Percentiles rank a stretch among this genome's conserved stretches.
phyloP scores from a whole-genome alignment of 2,797 vertebrate genomes.

The Fratercula arctica region DNA sequence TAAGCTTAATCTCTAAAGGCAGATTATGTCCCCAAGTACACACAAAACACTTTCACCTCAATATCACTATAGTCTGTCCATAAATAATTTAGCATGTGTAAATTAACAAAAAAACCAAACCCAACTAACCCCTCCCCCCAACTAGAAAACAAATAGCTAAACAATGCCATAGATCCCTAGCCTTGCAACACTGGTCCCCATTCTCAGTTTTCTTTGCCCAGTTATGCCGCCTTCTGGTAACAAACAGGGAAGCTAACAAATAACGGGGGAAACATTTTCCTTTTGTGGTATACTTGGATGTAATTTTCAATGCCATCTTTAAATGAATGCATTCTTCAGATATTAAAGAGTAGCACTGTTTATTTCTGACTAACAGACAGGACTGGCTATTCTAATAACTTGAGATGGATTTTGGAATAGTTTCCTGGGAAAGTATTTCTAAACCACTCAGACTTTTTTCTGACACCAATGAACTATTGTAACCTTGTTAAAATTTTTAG shows the following conservation, averaged over 20 bases:
- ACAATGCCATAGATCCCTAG: background rate
- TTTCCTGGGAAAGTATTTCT: background rate
- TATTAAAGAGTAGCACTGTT: background rate
- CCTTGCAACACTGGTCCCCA: background rate
- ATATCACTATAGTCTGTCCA: background rate
- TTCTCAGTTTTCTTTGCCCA: background rate
- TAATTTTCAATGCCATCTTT: background rate
- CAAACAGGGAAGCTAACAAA: background rate
- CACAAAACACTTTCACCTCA: background rate
- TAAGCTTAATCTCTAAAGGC: background rate
- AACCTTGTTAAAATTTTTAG: constrained; percentile 1
- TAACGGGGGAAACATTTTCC: background rate
- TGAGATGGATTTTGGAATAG: background rate
- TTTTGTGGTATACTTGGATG: background rate
- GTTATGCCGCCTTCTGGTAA: background rate
- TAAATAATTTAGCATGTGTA: background rate
- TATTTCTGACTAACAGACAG: background rate
- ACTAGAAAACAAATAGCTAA: background rate
- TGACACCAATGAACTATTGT: background rate
- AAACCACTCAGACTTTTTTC: background rate
- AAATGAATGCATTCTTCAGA: background rate
- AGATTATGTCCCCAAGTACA: background rate
- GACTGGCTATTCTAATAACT: background rate
- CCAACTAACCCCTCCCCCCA: background rate
- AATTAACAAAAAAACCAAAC: background rate